Evolutionary conservation across 2,888 invertebrate species (phyloP).

Genomic region (Asteroscopus sphinx): DNA sequence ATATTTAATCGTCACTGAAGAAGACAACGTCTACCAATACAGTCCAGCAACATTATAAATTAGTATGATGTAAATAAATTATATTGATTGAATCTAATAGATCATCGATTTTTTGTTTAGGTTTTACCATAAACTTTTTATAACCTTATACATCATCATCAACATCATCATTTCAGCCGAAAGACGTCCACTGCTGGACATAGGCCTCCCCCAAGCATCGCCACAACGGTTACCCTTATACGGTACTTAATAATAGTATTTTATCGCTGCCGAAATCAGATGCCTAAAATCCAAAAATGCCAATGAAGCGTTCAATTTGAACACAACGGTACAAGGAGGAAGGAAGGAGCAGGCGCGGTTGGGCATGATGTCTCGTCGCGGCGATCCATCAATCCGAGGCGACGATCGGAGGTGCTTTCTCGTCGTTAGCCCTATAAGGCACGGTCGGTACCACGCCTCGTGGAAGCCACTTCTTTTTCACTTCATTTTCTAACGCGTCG

Average conservation of each 20-base stretch:
- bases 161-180: too few species aligned
- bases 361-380: conserved; percentile 60
- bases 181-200: too few species aligned
- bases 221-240: background rate
- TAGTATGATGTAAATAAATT: too few species aligned
- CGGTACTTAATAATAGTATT: conserved; percentile 4
- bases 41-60: too few species aligned
- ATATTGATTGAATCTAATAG: too few species aligned
- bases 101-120: too few species aligned
- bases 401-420: conserved; percentile 86
- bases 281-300: conserved; percentile 6
- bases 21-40: too few species aligned
- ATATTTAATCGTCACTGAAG: too few species aligned
- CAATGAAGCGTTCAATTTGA: conserved; percentile 29
- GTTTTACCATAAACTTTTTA: too few species aligned
- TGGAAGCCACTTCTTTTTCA: conserved; percentile 86
- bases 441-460: conserved; percentile 84
- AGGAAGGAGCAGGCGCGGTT: conserved; percentile 49
- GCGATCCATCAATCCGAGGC: conserved; percentile 85
- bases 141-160: too few species aligned
- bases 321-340: conserved; percentile 30
- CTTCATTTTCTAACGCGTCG: conserved; percentile 87
- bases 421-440: conserved; percentile 89
- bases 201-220: too few species aligned
- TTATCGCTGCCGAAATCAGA: conserved; percentile 7